phyloP scores from a whole-genome alignment of 2,797 vertebrate species.

The Aphelocoma californica region DNA sequence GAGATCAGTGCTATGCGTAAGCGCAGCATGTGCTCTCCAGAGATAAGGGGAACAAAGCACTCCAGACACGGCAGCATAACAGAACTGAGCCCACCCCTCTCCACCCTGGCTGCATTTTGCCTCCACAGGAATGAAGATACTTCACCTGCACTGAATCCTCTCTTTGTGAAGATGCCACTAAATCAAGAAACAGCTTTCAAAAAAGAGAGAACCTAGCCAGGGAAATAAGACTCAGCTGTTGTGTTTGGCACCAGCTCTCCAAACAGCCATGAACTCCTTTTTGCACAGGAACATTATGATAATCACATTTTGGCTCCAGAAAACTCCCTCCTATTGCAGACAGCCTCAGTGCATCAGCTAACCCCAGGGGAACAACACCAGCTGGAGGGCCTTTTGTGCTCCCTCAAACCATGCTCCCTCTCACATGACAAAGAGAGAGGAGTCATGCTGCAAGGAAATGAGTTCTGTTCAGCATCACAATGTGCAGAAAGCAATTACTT shows the following conservation, averaged over 20 bases:
- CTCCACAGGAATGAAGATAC: neutral
- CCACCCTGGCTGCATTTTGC: neutral
- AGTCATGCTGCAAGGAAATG: neutral
- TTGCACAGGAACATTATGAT: neutral
- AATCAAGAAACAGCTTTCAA: neutral
- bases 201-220: neutral
- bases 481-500: neutral
- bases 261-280: neutral
- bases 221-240: neutral
- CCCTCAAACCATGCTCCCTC: neutral
- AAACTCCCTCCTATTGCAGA: neutral
- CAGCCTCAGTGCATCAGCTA: neutral
- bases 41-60: neutral
- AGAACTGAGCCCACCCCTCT: neutral
- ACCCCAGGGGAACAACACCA: neutral
- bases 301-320: neutral
- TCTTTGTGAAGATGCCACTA: neutral
- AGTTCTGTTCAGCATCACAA: neutral
- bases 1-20: neutral
- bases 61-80: fast-evolving
- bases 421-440: neutral
- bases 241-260: neutral
- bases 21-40: neutral
- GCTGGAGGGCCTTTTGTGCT: neutral
- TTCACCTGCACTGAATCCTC: neutral